Conservation (phyloP, 1,140 invertebrate species). For the Chironomus tepperi region DNA sequence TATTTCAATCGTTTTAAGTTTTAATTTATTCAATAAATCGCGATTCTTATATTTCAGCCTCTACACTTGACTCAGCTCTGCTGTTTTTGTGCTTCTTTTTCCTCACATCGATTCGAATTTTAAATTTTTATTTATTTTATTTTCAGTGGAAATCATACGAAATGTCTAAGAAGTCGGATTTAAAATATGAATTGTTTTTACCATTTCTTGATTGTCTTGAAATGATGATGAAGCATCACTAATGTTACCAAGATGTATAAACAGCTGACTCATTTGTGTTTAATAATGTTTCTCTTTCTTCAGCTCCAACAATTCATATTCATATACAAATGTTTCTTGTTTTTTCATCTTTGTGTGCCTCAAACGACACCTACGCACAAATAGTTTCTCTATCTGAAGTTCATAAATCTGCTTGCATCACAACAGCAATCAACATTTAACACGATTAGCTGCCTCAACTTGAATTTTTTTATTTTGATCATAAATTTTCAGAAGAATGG, state of each 20-base stretch:
- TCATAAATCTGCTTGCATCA: slow-evolving; percentile 12
- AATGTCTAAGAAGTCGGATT: background rate
- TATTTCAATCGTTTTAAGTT: background rate
- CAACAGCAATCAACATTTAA: slow-evolving; percentile 13
- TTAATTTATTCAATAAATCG: background rate
- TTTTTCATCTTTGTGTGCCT: background rate
- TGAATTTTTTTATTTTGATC: background rate
- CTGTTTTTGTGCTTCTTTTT: background rate
- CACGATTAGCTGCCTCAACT: slow-evolving; percentile 11
- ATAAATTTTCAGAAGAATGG: too few relatives aligned
- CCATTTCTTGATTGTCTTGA: background rate
- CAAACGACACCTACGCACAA: background rate
- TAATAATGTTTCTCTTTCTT: background rate
- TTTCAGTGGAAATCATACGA: background rate
- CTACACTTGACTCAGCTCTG: background rate
- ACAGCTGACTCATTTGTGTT: background rate
- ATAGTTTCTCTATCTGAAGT: background rate
- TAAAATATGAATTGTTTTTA: slow-evolving; percentile 9
- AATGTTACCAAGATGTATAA: background rate
- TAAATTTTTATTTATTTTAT: background rate
- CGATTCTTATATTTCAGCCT: background rate
- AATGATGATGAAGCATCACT: background rate
- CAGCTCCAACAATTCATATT: background rate
- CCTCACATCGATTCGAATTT: background rate
- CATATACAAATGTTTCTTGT: background rate